Conservation (phyloP, 1,140 invertebrate species). For the Calliphora vicina region DNA sequence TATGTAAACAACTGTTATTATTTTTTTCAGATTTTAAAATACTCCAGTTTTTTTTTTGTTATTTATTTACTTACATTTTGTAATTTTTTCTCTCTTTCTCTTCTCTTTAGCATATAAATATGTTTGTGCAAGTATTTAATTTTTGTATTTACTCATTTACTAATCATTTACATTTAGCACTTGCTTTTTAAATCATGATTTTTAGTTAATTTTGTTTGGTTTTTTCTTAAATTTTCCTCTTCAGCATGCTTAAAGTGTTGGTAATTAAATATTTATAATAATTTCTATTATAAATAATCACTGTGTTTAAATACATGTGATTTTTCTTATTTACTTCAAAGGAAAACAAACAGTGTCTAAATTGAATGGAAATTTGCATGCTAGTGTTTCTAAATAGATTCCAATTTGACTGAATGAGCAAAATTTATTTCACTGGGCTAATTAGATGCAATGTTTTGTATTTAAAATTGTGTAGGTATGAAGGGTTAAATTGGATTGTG, state of each 20-base stretch:
- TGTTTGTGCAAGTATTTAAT: not conserved
- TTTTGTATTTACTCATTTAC: slow-evolving; percentile 15
- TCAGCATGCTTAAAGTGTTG: not conserved
- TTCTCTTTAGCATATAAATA: not conserved
- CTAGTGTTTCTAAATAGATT: too few relatives aligned
- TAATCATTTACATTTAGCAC: slow-evolving; percentile 29
- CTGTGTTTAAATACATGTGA: too few relatives aligned
- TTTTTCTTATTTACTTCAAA: too few relatives aligned
- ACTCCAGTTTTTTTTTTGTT: not conserved
- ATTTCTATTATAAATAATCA: not conserved
- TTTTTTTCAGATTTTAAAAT: not conserved
- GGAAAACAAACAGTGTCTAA: too few relatives aligned
- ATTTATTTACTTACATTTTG: not conserved
- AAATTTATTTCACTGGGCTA: too few relatives aligned
- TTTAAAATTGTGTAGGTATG: too few relatives aligned
- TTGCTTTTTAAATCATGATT: slow-evolving; percentile 21
- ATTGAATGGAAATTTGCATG: too few relatives aligned
- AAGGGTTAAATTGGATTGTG: too few relatives aligned
- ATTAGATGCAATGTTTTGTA: too few relatives aligned
- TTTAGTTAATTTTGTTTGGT: not conserved
- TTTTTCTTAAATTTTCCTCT: not conserved
- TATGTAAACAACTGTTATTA: not conserved
- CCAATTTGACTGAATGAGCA: too few relatives aligned
- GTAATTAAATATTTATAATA: not conserved
- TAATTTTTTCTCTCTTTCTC: not conserved